These are phyloP conservation scores for Tinea semifulvella DNA, from an alignment of 2,888 invertebrate species.

Conservation along the genomic window DNA sequence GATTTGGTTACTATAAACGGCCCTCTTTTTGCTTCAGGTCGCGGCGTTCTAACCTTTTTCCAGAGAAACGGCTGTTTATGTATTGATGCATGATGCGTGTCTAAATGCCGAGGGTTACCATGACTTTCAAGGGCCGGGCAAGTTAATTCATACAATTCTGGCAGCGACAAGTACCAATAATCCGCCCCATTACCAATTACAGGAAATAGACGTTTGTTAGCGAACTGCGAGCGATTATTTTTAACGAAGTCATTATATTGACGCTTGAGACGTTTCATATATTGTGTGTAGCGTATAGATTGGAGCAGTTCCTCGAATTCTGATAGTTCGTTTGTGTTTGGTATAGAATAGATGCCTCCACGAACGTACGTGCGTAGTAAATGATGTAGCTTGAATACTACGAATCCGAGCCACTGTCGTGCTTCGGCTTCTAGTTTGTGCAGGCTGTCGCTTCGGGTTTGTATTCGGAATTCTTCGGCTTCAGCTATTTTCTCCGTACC, in stretches of 20 bases:
- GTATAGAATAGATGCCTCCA: slow-evolving; percentile 49
- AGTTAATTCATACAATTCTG: slow-evolving; percentile 59
- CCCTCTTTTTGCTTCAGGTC: slow-evolving; percentile 31
- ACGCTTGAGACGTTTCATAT: slow-evolving; percentile 46
- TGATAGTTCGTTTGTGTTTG: slow-evolving; percentile 36
- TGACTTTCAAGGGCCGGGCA: slow-evolving; percentile 23
- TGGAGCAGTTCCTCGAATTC: slow-evolving; percentile 52
- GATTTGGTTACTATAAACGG: slow-evolving; percentile 32
- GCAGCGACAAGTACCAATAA: slow-evolving; percentile 57
- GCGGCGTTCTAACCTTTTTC: slow-evolving; percentile 34
- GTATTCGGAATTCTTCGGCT: slow-evolving; percentile 46
- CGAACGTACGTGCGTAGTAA: slow-evolving; percentile 44
- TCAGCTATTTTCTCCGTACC: slow-evolving; percentile 48
- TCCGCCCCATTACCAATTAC: slow-evolving; percentile 54
- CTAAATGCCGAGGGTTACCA: slow-evolving; percentile 31
- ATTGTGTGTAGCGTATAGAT: slow-evolving; percentile 52
- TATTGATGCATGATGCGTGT: slow-evolving; percentile 37
- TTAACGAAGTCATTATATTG: slow-evolving; percentile 56
- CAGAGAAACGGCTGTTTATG: slow-evolving; percentile 53
- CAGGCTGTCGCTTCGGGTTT: slow-evolving; percentile 48
- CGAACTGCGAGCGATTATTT: slow-evolving; percentile 46
- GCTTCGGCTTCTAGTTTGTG: slow-evolving; percentile 53
- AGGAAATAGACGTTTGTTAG: slow-evolving; percentile 52
- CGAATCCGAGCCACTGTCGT: slow-evolving; percentile 51
- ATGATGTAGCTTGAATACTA: slow-evolving; percentile 56